Evolutionary conservation across 2,797 vertebrate genomes (phyloP).

Genomic region (Crocodylus rhombifer): DNA sequence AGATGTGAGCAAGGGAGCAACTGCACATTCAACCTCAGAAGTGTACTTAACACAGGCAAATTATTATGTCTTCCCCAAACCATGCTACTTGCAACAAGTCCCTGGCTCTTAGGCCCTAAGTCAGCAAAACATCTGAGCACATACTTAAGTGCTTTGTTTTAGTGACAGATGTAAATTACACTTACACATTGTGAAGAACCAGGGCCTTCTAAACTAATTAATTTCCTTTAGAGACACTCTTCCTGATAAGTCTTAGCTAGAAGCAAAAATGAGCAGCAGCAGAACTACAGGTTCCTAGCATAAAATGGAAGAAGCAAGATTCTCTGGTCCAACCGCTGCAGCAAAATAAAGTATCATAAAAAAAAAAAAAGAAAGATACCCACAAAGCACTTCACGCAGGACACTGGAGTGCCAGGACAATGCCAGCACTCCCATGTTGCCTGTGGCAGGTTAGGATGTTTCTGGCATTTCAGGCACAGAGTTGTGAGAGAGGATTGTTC

Average conservation of each 20-base stretch:
- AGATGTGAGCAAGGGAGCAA: background rate
- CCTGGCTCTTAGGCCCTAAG: background rate
- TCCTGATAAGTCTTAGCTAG: constrained; percentile 21
- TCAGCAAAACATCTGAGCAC: background rate
- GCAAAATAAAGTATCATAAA: background rate
- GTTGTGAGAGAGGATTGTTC: too few species aligned
- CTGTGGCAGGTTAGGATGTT: too few species aligned
- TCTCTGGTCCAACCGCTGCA: constrained; percentile 8
- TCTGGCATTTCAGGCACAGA: too few species aligned
- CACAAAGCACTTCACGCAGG: too few species aligned
- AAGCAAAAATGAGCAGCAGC: background rate
- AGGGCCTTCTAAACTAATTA: constrained; percentile 33
- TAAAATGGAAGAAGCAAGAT: background rate
- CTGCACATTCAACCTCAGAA: rapidly evolving
- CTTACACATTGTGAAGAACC: background rate
- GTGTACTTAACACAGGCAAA: background rate
- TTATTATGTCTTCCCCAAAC: background rate
- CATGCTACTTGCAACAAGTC: background rate
- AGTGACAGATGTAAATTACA: too few species aligned
- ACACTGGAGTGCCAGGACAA: too few species aligned
- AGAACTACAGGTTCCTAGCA: constrained; percentile 45
- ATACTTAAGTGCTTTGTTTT: background rate
- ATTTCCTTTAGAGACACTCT: constrained; percentile 49
- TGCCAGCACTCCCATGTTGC: too few species aligned
- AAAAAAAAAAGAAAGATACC: too few species aligned